These are phyloP conservation scores for Glaucidium brasilianum DNA, from an alignment of 2,113 vertebrate genomes.

Conservation along the genomic window DNA sequence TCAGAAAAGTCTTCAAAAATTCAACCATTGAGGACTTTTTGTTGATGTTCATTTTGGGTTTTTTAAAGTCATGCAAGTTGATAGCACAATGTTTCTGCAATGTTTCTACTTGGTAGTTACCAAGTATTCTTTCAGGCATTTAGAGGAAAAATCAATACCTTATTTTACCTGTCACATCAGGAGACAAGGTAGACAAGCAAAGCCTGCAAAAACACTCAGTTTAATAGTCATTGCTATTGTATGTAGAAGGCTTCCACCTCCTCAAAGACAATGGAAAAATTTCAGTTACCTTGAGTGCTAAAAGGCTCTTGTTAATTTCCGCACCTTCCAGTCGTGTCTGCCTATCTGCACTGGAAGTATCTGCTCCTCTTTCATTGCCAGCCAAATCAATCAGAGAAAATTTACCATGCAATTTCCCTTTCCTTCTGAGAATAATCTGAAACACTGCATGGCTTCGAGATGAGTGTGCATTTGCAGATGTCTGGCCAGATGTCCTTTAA, in stretches of 20 bases:
- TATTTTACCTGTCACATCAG: not conserved
- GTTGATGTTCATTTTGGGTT: too few species aligned
- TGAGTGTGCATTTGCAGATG: constrained; percentile 84
- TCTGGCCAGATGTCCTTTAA: constrained; percentile 94
- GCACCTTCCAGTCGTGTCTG: constrained; percentile 96
- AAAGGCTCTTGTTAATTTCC: constrained; percentile 98
- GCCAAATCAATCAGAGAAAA: constrained; percentile 98
- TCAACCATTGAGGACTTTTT: not conserved
- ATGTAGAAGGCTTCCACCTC: not conserved
- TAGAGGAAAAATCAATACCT: not conserved
- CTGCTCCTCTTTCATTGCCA: constrained; percentile 95
- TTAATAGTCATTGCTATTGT: not conserved
- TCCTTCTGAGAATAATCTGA: constrained; percentile 93
- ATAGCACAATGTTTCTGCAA: not conserved
- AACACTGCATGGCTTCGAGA: constrained; percentile 97
- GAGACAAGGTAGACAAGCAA: not conserved
- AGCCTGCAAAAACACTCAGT: not conserved
- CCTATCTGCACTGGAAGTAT: constrained; percentile 95
- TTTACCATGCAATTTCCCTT: constrained; percentile 96
- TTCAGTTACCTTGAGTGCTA: constrained; percentile 91
- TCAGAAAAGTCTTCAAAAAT: not conserved
- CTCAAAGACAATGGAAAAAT: not conserved
- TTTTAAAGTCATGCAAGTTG: not conserved
- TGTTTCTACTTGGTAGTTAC: not conserved
- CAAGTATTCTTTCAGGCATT: not conserved